Base-by-base conservation (phyloP, 2,888 invertebrate genomes). In the Orchesella flavescens region DNA sequence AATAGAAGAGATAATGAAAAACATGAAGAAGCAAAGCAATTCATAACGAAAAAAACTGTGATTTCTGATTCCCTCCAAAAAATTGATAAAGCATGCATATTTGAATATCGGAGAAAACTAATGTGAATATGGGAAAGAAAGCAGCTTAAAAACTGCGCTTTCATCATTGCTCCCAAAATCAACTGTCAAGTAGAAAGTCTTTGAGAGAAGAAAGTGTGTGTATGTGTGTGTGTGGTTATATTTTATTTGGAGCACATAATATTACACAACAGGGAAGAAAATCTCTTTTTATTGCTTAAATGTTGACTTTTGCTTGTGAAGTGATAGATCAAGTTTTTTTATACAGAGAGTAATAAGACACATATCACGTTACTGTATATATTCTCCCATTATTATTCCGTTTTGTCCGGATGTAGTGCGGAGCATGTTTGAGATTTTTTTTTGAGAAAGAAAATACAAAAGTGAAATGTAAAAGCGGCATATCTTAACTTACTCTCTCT, bases 281-380 rank as follows among this genome's bases (percentile, higher is more conserved):
- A 66, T 24, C 49, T 61, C 59, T 55, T 34, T 80, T 80, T 80
- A 80, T 80, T 74, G 72, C 80, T 69, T 63, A 10, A 79, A 63
- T 74, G 80, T 80, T 80, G 80, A 80, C 80, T 80, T 80, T 80
- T 73, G 73, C 73, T 59, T 80, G 73, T 73, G 66, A 80, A 80
- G 80, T 80, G 80, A 80, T 80, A 80, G 80, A 80, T 80, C 80
- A 80, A 80, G 65, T 63, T 79, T 79, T 71, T 79, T 75, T 66
- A 43, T 43, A n/a, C 17, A 34, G 10, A 72, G 66, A 80, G 66
- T 73, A 73, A 80, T 73, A 59, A 63, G 65, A 65, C 68, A 77
- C 78, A 78, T 69, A 68, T 77, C 76, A 77, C 76, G n/a, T 69
- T 21, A 23, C 53, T 53, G 4, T 53, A n/a, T 53, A 17, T 53